Evolutionary conservation across 2,888 invertebrate genomes (phyloP).

Genomic region (Eristalis intricaria): DNA sequence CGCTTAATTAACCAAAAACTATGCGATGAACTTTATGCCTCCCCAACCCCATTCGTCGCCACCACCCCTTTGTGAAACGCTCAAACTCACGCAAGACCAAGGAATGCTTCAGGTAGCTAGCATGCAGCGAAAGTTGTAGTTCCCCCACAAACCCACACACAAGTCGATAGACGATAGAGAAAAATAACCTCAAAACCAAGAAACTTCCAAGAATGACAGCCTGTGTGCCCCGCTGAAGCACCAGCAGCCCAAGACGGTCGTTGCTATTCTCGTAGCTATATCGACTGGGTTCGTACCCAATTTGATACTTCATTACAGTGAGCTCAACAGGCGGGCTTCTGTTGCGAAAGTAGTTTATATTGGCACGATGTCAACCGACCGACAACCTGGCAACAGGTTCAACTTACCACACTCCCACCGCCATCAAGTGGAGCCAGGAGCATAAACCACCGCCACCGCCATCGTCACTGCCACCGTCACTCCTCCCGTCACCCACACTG

Average conservation of each 20-base stretch:
- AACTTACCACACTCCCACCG: slow-evolving; percentile 20
- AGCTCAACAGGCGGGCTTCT: slow-evolving; percentile 52
- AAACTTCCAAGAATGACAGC: neutral
- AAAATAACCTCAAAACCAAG: neutral
- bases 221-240: neutral
- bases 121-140: neutral
- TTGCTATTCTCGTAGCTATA: neutral
- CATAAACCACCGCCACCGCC: slow-evolving; percentile 1
- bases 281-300: slow-evolving; percentile 30
- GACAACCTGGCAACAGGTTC: slow-evolving; percentile 53
- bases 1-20: neutral
- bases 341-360: slow-evolving; percentile 50
- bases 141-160: neutral
- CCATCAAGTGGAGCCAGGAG: slow-evolving; percentile 3
- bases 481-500: neutral
- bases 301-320: slow-evolving; percentile 62
- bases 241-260: neutral
- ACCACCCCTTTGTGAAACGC: neutral
- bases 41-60: too few species aligned
- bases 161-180: neutral
- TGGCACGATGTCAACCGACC: slow-evolving; percentile 63
- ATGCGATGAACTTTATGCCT: neutral
- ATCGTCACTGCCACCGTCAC: neutral
- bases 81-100: neutral
- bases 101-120: neutral